These are phyloP conservation scores for Cordilura impudica DNA, from an alignment of 2,888 invertebrate genomes.

Conservation along the genomic window DNA sequence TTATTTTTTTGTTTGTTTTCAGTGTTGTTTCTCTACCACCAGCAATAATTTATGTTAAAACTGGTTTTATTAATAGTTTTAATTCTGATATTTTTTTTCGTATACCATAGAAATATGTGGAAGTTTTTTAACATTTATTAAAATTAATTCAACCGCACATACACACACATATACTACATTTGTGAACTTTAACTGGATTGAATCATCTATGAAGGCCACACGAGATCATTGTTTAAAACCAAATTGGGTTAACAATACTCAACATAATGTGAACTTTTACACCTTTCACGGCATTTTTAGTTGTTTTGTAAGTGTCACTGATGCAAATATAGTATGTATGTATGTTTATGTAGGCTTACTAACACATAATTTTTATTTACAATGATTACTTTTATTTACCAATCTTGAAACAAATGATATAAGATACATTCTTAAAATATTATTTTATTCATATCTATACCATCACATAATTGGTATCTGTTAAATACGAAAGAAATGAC, in stretches of 20 bases:
- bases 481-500: slow-evolving; percentile 36
- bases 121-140: slow-evolving; percentile 19
- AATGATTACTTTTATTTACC: too few relatives aligned
- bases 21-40: slow-evolving; percentile 19
- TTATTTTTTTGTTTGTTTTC: slow-evolving; percentile 10
- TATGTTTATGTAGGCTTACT: too few relatives aligned
- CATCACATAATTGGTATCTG: background rate
- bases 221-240: slow-evolving; percentile 31
- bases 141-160: slow-evolving; percentile 33
- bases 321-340: too few relatives aligned
- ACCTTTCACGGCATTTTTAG: slow-evolving; percentile 26
- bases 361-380: too few relatives aligned
- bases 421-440: slow-evolving; percentile 27
- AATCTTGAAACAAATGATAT: slow-evolving; percentile 45
- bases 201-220: slow-evolving; percentile 59
- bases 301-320: slow-evolving; percentile 3
- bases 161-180: background rate
- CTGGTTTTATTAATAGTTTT: slow-evolving; percentile 52
- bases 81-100: slow-evolving; percentile 2
- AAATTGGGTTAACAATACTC: slow-evolving; percentile 56
- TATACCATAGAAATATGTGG: slow-evolving; percentile 12
- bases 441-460: background rate
- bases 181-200: slow-evolving; percentile 1
- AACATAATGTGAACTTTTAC: slow-evolving; percentile 42
- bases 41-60: slow-evolving; percentile 31